Percentiles rank a stretch among this genome's conserved stretches.
Evolutionary conservation across 2,888 invertebrate genomes (phyloP).

Genomic region (Adelognathus sp.): DNA sequence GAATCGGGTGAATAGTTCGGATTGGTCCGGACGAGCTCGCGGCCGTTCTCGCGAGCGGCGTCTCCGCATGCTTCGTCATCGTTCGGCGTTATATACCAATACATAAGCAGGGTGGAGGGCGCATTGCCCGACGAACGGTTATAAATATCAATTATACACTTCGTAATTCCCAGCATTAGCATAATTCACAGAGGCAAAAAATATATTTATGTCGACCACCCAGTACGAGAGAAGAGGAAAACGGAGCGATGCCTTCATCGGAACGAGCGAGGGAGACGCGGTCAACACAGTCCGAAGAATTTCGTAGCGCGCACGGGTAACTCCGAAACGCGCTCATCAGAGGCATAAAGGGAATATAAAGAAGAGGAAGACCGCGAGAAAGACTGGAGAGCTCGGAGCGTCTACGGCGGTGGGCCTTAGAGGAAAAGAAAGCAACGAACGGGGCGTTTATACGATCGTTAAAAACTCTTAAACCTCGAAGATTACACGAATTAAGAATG

Average conservation of each 20-base stretch:
- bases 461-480: conserved; percentile 70
- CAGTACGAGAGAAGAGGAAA: conserved; percentile 65
- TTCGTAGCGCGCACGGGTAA: background rate
- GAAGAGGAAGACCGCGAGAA: background rate
- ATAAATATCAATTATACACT: conserved; percentile 80
- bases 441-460: conserved; percentile 63
- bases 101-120: background rate
- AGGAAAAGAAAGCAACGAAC: conserved; percentile 33
- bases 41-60: background rate
- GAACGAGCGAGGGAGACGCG: background rate
- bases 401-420: conserved; percentile 16
- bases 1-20: conserved; percentile 48
- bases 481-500: conserved; percentile 78
- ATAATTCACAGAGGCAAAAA: conserved; percentile 74
- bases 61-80: conserved; percentile 2
- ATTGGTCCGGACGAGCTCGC: conserved; percentile 16
- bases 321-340: background rate
- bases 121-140: conserved; percentile 60
- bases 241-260: conserved; percentile 2
- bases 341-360: conserved; percentile 1
- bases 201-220: conserved; percentile 78
- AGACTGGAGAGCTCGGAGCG: conserved; percentile 1
- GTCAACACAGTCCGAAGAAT: background rate
- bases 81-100: conserved; percentile 5
- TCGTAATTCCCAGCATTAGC: conserved; percentile 76